These are phyloP conservation scores for Dione vanillae DNA, from an alignment of 2,888 invertebrate species.

Conservation along the genomic window DNA sequence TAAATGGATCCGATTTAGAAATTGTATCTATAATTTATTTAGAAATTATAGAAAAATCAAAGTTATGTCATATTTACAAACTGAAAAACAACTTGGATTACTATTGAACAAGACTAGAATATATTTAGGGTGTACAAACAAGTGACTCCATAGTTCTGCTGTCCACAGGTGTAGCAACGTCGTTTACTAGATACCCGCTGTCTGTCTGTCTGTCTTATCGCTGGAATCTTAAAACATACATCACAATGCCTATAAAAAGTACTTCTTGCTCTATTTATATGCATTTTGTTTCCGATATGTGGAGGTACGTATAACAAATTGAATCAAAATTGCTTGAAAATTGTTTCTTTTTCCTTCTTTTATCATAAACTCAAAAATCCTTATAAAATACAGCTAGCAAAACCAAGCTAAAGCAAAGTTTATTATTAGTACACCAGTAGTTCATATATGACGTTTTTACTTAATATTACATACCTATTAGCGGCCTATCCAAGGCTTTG, in stretches of 20 bases:
- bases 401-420: too few relatives aligned
- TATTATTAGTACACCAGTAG: too few relatives aligned
- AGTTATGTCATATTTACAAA: neutral
- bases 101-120: neutral
- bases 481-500: too few relatives aligned
- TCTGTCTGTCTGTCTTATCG: conserved; percentile 70
- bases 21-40: too few relatives aligned
- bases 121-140: neutral
- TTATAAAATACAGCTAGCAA: too few relatives aligned
- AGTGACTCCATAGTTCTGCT: conserved; percentile 52
- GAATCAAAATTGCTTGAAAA: neutral
- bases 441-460: too few relatives aligned
- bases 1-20: too few relatives aligned
- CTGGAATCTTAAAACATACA: conserved; percentile 64
- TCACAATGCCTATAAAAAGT: conserved; percentile 67
- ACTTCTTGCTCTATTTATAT: conserved; percentile 53
- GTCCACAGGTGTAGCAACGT: conserved; percentile 57
- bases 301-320: conserved; percentile 29
- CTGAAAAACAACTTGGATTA: too few relatives aligned
- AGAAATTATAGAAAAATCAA: too few relatives aligned
- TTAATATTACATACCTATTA: too few relatives aligned
- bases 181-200: conserved; percentile 72
- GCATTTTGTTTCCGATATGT: conserved; percentile 41
- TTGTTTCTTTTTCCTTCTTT: too few relatives aligned
- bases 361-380: too few relatives aligned